Evolutionary conservation across 2,797 vertebrate genomes (phyloP).

Genomic region (Myotis vivesi): DNA sequence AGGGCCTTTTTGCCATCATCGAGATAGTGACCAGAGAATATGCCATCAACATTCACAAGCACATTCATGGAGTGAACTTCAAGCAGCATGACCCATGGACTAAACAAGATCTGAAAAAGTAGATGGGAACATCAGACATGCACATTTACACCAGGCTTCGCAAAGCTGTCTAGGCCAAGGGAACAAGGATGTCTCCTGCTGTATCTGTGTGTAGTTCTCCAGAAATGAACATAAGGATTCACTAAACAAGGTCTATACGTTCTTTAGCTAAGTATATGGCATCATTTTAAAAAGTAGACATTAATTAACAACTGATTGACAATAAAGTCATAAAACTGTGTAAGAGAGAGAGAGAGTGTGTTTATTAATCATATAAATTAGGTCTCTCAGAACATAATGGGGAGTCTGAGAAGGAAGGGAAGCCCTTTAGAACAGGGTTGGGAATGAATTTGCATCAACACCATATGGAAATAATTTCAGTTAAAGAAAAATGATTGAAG

Average conservation of each 20-base stretch:
- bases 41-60: constrained; percentile 92
- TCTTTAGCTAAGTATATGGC: constrained; percentile 91
- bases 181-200: constrained; percentile 91
- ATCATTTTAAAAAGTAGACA: constrained; percentile 92
- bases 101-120: constrained; percentile 93
- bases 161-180: constrained; percentile 93
- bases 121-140: constrained; percentile 90
- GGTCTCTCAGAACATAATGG: neutral
- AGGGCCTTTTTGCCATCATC: neutral
- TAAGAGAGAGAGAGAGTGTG: neutral
- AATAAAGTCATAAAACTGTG: neutral
- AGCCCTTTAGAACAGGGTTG: neutral
- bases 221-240: constrained; percentile 93
- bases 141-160: constrained; percentile 92
- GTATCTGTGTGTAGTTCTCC: constrained; percentile 91
- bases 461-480: neutral
- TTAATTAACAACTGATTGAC: constrained; percentile 84
- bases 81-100: constrained; percentile 89
- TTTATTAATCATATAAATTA: neutral
- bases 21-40: constrained; percentile 93
- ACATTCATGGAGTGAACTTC: constrained; percentile 91
- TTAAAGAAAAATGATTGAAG: neutral
- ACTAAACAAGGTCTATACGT: constrained; percentile 92
- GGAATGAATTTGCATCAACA: neutral
- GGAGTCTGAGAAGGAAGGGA: neutral